A percentile compares a stretch with the other conserved stretches of the same genome.
These are phyloP conservation scores for Coenobita brevimanus DNA, from an alignment of 1,140 invertebrate genomes.

Conservation along the genomic window DNA sequence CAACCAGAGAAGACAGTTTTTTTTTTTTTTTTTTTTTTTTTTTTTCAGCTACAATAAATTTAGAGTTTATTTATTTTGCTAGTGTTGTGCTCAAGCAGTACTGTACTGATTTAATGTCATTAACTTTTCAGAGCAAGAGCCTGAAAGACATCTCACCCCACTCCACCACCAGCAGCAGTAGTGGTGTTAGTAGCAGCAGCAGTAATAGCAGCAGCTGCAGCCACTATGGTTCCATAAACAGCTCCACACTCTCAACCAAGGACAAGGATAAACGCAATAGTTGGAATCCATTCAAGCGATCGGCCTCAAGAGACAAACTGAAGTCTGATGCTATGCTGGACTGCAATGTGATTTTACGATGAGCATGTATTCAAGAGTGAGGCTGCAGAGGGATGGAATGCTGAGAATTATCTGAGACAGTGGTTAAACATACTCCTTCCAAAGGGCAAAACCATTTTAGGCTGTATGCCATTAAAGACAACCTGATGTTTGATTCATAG, in stretches of 20 bases:
- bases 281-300: slow-evolving; percentile 81
- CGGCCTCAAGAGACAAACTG: slow-evolving; percentile 75
- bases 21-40: neutral
- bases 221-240: slow-evolving; percentile 67
- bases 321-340: slow-evolving; percentile 74
- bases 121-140: slow-evolving; percentile 66
- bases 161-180: slow-evolving; percentile 68
- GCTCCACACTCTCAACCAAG: slow-evolving; percentile 78
- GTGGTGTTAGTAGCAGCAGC: slow-evolving; percentile 62
- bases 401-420: too few species aligned
- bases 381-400: too few species aligned
- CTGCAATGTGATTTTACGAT: slow-evolving; percentile 79
- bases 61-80: neutral
- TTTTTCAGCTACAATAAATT: neutral
- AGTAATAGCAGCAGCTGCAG: slow-evolving; percentile 59
- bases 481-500: too few species aligned
- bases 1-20: too few species aligned
- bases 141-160: slow-evolving; percentile 69
- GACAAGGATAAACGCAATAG: slow-evolving; percentile 76
- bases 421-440: too few species aligned
- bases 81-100: neutral
- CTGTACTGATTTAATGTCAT: slow-evolving; percentile 11
- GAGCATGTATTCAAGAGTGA: too few species aligned
- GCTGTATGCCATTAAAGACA: too few species aligned
- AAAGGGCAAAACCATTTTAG: too few species aligned